Evolutionary conservation across 2,888 invertebrate species (phyloP), one percentile per base, ranked within the genome.

Genomic region (Lissonota sp.): DNA sequence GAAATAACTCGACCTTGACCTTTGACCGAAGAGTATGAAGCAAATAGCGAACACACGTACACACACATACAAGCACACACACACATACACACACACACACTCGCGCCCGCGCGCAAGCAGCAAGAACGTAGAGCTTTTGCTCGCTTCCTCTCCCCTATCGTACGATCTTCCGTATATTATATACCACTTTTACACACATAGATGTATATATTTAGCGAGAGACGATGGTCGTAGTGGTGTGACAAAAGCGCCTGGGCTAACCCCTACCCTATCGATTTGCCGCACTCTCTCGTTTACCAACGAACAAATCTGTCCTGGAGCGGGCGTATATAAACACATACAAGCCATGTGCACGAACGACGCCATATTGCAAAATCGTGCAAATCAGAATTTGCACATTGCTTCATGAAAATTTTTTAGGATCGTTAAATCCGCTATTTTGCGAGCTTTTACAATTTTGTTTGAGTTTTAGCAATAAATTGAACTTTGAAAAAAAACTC

Each of bases 1-100:
- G 86, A 90, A 90, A 90, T 90, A 90, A 87, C 87, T 86, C 85
- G 88, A 90, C 90, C 90, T 90, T 90, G 89, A 90, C 89, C 89
- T 90, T 90, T 87, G 86, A 85, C 84, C 85, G 84, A 86, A 86
- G 84, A 53, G 66, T n/a, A 66, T 26, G 26, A 26, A 74, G 66
- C 70, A 73, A 73, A 26, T 26, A 3, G 82, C 71, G 72, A 82
- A 12, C 16, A 12, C 26, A 53, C 6, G 37, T 44, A 58, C 37
- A 6, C 64, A 58, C 55, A 49, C 16, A 14, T 16, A 8, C 14
- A 53, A 5, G 10, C 55, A 55, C 64, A 58, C 62, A 26, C 26
- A 37, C 67, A 57, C 51, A 49, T 49, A 10, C 55, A 55, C 55
- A 12, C 14, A 16, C 12, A 39, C 7, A 42, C 8, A 14, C 6